These are phyloP conservation scores for Phengaris arion DNA, from an alignment of 2,888 invertebrate species.

Conservation along the genomic window DNA sequence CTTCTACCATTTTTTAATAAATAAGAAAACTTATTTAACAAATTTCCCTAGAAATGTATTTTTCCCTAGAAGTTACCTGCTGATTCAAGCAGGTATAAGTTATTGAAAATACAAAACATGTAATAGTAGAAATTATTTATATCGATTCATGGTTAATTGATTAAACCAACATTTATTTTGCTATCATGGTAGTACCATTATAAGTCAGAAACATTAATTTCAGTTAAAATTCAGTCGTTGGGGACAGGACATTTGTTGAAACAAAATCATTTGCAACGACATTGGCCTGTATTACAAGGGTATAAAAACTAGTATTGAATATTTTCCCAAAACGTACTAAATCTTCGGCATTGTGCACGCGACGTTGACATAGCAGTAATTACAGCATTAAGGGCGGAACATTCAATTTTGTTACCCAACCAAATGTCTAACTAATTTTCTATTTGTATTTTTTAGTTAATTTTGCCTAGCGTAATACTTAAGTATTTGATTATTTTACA, in stretches of 20 bases:
- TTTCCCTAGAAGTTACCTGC: too few relatives aligned
- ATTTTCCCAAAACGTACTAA: conserved; percentile 30
- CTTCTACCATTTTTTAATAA: too few relatives aligned
- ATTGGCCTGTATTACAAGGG: conserved; percentile 2
- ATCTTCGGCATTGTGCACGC: conserved; percentile 46
- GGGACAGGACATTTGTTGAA: conserved; percentile 33
- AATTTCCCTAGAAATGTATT: too few relatives aligned
- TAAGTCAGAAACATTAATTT: conserved; percentile 32
- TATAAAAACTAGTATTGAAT: conserved; percentile 35
- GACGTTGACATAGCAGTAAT: conserved; percentile 49
- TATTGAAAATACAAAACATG: background rate
- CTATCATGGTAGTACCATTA: background rate
- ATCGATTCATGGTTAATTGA: background rate
- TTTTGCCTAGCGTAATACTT: too few relatives aligned
- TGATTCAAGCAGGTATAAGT: background rate
- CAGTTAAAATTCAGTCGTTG: conserved; percentile 35
- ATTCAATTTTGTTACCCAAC: conserved; percentile 38
- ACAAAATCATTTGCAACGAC: conserved; percentile 24
- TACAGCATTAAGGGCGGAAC: conserved; percentile 46
- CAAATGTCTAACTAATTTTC: background rate
- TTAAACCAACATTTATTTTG: background rate
- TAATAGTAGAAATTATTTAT: background rate
- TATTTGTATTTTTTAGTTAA: background rate
- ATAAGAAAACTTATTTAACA: too few relatives aligned
- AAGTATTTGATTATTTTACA: too few relatives aligned